Conservation (phyloP, 2,113 vertebrate genomes). For the Pseudolaguvia tuberculata region DNA sequence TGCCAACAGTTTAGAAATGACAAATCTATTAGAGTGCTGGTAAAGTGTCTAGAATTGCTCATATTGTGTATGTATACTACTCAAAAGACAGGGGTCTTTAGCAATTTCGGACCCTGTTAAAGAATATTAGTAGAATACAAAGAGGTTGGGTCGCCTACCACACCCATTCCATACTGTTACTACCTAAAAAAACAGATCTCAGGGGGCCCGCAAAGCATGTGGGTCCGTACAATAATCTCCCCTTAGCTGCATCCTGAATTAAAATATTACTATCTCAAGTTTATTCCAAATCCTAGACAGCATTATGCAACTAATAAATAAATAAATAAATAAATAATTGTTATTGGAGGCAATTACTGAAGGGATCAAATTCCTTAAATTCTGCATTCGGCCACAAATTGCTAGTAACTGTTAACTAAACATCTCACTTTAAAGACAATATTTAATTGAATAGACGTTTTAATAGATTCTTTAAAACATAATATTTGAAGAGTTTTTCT, state of each 20-base stretch:
- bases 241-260: background rate
- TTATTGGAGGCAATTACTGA: background rate
- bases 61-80: too few relatives aligned
- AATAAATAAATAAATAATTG: constrained; percentile 21
- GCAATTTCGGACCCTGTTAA: too few relatives aligned
- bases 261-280: background rate
- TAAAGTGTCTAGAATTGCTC: too few relatives aligned
- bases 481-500: background rate
- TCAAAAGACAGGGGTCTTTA: too few relatives aligned
- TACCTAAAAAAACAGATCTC: too few relatives aligned
- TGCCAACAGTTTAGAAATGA: too few relatives aligned
- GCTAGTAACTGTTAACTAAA: background rate
- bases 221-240: too few relatives aligned
- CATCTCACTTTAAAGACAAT: background rate
- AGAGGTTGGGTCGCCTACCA: too few relatives aligned
- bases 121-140: too few relatives aligned
- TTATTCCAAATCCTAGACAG: background rate
- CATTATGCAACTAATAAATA: constrained; percentile 1
- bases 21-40: too few relatives aligned
- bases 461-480: background rate
- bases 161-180: too few relatives aligned
- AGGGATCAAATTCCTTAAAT: background rate
- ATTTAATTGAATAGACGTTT: background rate
- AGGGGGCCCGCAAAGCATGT: too few relatives aligned
- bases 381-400: background rate